These are phyloP conservation scores for Mus caroli DNA, from an alignment of 2,797 vertebrate genomes.

Conservation along the genomic window DNA sequence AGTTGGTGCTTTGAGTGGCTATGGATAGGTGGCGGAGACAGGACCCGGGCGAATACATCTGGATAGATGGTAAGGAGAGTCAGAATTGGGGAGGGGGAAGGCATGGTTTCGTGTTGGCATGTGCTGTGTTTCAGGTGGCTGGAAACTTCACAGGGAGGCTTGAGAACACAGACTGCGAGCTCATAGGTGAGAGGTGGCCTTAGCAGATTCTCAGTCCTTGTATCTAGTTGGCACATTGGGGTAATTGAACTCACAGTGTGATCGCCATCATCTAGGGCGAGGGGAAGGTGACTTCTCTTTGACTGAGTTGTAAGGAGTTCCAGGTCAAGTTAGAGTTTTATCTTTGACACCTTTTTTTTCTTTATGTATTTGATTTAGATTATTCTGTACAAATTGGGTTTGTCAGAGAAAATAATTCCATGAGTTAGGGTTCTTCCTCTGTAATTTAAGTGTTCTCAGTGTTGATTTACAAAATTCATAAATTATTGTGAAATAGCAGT, in stretches of 20 bases:
- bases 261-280: neutral
- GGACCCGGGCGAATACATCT: neutral
- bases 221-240: neutral
- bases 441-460: slow-evolving; percentile 39
- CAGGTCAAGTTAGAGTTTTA: neutral
- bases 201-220: slow-evolving; percentile 7
- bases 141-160: neutral
- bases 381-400: slow-evolving; percentile 45
- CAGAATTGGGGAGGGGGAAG: neutral
- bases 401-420: slow-evolving; percentile 37
- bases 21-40: neutral
- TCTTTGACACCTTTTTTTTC: neutral
- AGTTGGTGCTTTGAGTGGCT: neutral
- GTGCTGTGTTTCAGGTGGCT: slow-evolving; percentile 7
- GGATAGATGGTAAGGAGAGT: neutral
- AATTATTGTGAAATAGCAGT: slow-evolving; percentile 45
- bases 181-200: neutral
- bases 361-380: slow-evolving; percentile 54
- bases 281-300: neutral
- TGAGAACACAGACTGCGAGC: neutral
- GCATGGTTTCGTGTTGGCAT: neutral
- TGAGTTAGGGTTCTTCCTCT: slow-evolving; percentile 54
- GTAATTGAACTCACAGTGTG: neutral
- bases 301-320: neutral
- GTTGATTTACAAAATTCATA: slow-evolving; percentile 18